Percentiles rank a stretch among this genome's conserved stretches.
Evolutionary conservation across 2,797 vertebrate species (phyloP).

Genomic region (Chaetophractus vellerosus): DNA sequence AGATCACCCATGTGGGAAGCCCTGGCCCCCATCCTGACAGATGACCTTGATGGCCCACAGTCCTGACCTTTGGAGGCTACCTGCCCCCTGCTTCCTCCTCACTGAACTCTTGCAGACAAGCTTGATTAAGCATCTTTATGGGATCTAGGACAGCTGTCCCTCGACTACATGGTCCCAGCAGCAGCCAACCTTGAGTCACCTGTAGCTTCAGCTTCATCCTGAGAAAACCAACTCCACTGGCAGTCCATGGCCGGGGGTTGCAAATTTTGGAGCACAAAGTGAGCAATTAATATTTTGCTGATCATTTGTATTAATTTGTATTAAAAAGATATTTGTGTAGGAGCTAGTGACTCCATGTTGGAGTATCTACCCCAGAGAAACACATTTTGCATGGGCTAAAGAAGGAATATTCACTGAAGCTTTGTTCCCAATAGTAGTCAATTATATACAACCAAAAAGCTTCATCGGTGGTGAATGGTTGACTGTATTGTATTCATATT

Average conservation of each 20-base stretch:
- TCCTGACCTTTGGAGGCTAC: not conserved
- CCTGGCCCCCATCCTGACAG: not conserved
- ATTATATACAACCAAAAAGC: not conserved
- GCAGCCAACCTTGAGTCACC: not conserved
- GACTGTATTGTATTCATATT: not conserved
- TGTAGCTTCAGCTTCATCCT: not conserved
- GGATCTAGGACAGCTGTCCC: not conserved
- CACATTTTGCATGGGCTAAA: not conserved
- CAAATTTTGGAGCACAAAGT: not conserved
- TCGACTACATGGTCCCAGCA: not conserved
- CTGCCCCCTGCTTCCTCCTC: not conserved
- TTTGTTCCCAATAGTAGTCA: not conserved
- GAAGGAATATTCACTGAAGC: not conserved
- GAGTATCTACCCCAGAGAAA: not conserved
- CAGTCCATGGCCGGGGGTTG: rapidly evolving
- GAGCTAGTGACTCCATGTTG: not conserved
- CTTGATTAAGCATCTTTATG: not conserved
- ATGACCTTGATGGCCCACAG: not conserved
- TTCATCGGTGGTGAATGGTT: not conserved
- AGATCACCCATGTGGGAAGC: not conserved
- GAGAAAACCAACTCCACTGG: not conserved
- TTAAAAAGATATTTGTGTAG: not conserved
- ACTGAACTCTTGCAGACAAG: too few relatives aligned
- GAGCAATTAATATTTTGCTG: not conserved
- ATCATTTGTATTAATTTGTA: not conserved